Percentiles rank a stretch among this genome's conserved stretches.
phyloP scores from a whole-genome alignment of 2,888 invertebrate species.

The Deroplatys truncata region DNA sequence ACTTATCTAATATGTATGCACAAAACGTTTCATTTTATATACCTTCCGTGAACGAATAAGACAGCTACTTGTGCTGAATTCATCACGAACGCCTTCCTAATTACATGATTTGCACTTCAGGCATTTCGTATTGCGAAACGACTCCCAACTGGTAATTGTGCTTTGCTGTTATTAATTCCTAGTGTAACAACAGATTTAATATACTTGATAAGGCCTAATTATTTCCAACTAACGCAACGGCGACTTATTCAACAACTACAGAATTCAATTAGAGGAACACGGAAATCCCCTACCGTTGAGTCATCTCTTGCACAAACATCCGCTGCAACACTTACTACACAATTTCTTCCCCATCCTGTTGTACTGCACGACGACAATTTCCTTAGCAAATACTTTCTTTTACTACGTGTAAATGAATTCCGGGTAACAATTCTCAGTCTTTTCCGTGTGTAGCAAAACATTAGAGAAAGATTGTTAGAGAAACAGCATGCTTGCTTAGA shows the following conservation, averaged over 20 bases:
- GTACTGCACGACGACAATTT: background rate
- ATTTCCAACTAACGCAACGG: background rate
- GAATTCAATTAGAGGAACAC: background rate
- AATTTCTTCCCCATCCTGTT: background rate
- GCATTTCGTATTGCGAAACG: background rate
- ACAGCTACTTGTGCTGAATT: too few species aligned
- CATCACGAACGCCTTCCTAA: too few species aligned
- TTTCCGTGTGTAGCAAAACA: too few species aligned
- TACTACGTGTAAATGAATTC: too few species aligned
- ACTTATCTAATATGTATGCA: too few species aligned
- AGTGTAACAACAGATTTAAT: background rate
- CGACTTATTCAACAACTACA: background rate
- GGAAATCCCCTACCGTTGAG: background rate
- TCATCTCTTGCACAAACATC: background rate
- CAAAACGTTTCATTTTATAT: too few species aligned
- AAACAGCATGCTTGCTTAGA: too few species aligned
- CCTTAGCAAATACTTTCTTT: background rate
- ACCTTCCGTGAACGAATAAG: too few species aligned
- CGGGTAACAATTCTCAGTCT: too few species aligned
- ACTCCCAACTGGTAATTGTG: background rate
- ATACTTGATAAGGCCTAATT: background rate
- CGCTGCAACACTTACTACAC: background rate
- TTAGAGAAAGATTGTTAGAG: too few species aligned
- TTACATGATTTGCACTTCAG: background rate
- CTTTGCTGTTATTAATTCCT: background rate